Evolutionary conservation across 2,888 invertebrate species (phyloP), one percentile per base, ranked within the genome.

Genomic region (Melieria crassipennis): DNA sequence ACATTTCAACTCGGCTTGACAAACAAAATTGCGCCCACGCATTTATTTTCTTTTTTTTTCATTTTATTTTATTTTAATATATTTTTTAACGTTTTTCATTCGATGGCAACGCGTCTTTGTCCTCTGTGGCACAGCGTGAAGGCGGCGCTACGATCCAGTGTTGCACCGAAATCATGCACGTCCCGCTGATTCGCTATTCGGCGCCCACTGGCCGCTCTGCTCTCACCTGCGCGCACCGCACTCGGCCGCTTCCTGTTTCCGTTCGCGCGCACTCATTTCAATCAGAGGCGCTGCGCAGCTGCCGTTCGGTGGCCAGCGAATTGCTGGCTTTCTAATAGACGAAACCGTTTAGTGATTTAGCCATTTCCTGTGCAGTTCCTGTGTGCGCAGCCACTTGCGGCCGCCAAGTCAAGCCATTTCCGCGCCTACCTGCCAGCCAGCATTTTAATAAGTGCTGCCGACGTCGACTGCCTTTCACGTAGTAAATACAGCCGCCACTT

Each of bases 361-460:
- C 67, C 52, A 67, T 67, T 67, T 67, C 67, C 67, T 67, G 67
- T 67, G 52, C 30, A 45, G 67, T 67, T 67, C 67, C 67, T 67
- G 67, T 67, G 67, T 67, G 13, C 4, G 5, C 9, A 30, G 48
- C 58, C 67, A 67, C 52, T 60, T 16, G 52, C 5, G n/a, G n/a
- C 60, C 50, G 30, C 9, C 11, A 43, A 7, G 60, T 52, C 46
- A 67, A 67, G 60, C 46, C 60, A 67, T 67, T 67, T 67, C 60
- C 67, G 50, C 50, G 61, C 50, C 60, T 60, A 67, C 46, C 67
- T 61, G 61, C 50, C 67, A 67, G 61, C 67, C 61, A 67, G 52
- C 52, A 45, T 58, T 50, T 52, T 52, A 67, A 67, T 61, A 67
- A 45, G 60, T 61, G 66, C 58, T 66, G 57, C 10, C 52, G 57